Evolutionary conservation across 2,113 vertebrate genomes (phyloP), one percentile per base, ranked within the genome.

Genomic region (Stigmatopora argus): DNA sequence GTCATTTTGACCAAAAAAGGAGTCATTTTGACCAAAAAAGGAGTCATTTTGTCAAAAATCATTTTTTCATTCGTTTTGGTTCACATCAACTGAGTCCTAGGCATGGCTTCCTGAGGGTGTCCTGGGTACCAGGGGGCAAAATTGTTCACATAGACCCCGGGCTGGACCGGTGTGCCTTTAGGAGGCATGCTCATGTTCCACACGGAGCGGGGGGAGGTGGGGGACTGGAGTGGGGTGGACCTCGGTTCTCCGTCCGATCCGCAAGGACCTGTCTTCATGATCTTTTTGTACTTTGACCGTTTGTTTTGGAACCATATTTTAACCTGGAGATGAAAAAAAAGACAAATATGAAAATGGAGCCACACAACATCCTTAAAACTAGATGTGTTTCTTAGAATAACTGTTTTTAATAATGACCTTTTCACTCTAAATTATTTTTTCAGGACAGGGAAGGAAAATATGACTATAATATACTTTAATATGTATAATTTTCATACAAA

Each of bases 231-330:
- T 0, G 86, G 23, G 0, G 86, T 65, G 56, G 78, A 83, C 0
- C 91, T 86, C 47, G 88, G 90, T 55, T 94, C 93, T 38, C 81
- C 90, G 0, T 96, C 93, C 0, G 90, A 87, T 1, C 15, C 87
- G 2, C 89, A 80, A 0, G 92, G 88, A 56, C 93, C 93, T 11
- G 93, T 94, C 83, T 94, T 96, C 92, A 94, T 86, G 62, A 97
- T 92, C 85, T 96, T 98, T 90, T 98, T 97, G 87, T 94, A 96
- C 82, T 98, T 91, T 62, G 90, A 91, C 3, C 90, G 82, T 48
- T 91, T 91, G 83, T 91, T 91, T 63, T 91, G 90, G 88, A 98
- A 96, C 94, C 94, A 96, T 81, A 97, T 96, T 82, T 97, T 96
- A 21, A 96, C 96, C 95, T 96, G 63, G 0, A 74, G 21, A 66